These are phyloP conservation scores for Pemphredon lugubris DNA, from an alignment of 2,888 invertebrate genomes.

Conservation along the genomic window DNA sequence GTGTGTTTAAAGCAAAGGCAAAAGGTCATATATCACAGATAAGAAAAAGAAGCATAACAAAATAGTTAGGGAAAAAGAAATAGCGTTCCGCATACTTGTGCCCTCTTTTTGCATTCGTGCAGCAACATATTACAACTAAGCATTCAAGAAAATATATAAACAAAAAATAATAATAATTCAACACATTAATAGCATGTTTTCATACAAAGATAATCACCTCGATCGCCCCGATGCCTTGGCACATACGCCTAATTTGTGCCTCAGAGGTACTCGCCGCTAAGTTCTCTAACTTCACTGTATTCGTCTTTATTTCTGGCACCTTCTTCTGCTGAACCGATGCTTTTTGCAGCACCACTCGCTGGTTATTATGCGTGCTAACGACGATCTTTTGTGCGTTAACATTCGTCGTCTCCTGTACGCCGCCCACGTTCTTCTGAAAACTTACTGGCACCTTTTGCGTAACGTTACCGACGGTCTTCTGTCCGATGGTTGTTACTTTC, in stretches of 20 bases:
- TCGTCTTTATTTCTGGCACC: slow-evolving; percentile 73
- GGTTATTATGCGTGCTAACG: slow-evolving; percentile 62
- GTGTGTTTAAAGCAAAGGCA: slow-evolving; percentile 36
- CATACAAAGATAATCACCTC: slow-evolving; percentile 80
- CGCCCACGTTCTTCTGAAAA: slow-evolving; percentile 53
- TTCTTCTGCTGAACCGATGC: slow-evolving; percentile 50
- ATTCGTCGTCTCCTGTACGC: slow-evolving; percentile 49
- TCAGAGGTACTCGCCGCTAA: slow-evolving; percentile 82
- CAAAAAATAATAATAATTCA: too few relatives aligned
- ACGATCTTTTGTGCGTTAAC: slow-evolving; percentile 57
- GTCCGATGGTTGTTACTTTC: slow-evolving; percentile 36
- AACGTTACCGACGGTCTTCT: slow-evolving; percentile 50
- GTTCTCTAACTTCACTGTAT: slow-evolving; percentile 81
- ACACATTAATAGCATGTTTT: too few relatives aligned
- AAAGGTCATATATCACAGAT: not conserved
- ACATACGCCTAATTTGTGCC: slow-evolving; percentile 81
- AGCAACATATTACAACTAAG: too few relatives aligned
- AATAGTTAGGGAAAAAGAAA: too few relatives aligned
- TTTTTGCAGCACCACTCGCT: slow-evolving; percentile 71
- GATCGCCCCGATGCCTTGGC: slow-evolving; percentile 81
- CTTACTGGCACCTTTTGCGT: slow-evolving; percentile 60
- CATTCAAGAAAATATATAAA: too few relatives aligned
- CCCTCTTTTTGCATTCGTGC: too few relatives aligned
- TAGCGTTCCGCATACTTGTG: too few relatives aligned
- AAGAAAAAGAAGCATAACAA: too few relatives aligned